Percentiles rank a stretch among this genome's conserved stretches.
Conservation (phyloP, 2,113 vertebrate genomes). For the Dipodomys stephensi region DNA sequence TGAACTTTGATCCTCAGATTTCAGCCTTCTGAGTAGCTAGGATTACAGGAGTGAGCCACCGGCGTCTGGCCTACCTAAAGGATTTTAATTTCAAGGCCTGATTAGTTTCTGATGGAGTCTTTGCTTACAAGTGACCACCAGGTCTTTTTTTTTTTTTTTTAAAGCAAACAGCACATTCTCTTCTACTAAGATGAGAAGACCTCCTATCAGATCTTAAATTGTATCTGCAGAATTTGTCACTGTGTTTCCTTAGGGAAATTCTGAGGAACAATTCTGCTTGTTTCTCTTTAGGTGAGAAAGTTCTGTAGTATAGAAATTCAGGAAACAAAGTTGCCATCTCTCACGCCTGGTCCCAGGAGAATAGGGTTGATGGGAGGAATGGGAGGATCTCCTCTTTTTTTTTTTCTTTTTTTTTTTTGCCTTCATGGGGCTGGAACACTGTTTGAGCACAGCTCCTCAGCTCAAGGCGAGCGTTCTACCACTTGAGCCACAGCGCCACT, state of each 20-base stretch:
- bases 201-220: not conserved
- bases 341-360: not conserved
- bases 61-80: too few relatives aligned
- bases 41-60: too few relatives aligned
- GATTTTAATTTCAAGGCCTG: not conserved
- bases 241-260: conserved; percentile 54
- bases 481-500: too few relatives aligned
- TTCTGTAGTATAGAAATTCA: conserved; percentile 34
- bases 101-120: not conserved
- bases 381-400: not conserved
- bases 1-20: too few relatives aligned
- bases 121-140: not conserved
- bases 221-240: not conserved
- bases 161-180: too few relatives aligned
- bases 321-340: conserved; percentile 32
- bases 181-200: not conserved
- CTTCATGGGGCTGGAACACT: too few relatives aligned
- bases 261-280: conserved; percentile 51
- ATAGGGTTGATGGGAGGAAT: too few relatives aligned
- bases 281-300: conserved; percentile 63
- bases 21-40: too few relatives aligned
- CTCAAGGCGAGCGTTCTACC: too few relatives aligned
- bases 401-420: too few relatives aligned
- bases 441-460: too few relatives aligned
- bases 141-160: too few relatives aligned